A percentile compares a stretch with the other conserved stretches of the same genome.
Evolutionary conservation across 2,797 vertebrate species (phyloP).

Genomic region (Esox lucius): DNA sequence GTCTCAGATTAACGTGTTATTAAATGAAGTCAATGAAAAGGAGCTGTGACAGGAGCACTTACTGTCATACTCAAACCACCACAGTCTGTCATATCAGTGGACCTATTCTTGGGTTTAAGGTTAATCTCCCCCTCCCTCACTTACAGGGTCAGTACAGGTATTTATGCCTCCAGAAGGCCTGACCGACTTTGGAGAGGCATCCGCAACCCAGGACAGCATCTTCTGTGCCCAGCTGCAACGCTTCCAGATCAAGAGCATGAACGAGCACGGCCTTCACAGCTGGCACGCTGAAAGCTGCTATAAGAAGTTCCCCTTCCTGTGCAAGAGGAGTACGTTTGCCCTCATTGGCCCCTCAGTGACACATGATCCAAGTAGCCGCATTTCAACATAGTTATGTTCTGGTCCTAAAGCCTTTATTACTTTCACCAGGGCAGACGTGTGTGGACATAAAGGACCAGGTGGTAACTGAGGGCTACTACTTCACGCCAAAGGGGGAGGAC

Average conservation of each 20-base stretch:
- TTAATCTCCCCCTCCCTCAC: background rate
- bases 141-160: conserved; percentile 87
- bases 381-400: background rate
- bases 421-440: conserved; percentile 87
- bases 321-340: conserved; percentile 88
- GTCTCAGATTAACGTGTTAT: too few species aligned
- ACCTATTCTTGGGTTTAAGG: background rate
- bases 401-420: background rate
- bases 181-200: conserved; percentile 74
- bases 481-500: conserved; percentile 97
- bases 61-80: background rate
- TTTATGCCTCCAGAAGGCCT: conserved; percentile 89
- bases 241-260: conserved; percentile 88
- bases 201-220: conserved; percentile 85
- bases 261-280: conserved; percentile 90
- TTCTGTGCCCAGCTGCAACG: conserved; percentile 95
- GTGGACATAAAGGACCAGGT: conserved; percentile 98
- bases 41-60: background rate
- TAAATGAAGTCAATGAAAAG: background rate
- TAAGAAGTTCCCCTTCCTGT: conserved; percentile 94
- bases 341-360: background rate
- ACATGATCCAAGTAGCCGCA: background rate
- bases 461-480: conserved; percentile 95
- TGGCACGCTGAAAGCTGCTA: conserved; percentile 97
- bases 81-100: background rate